A percentile compares a stretch with the other conserved stretches of the same genome.
These are phyloP conservation scores for Neoascia interrupta DNA, from an alignment of 2,888 invertebrate genomes.

Conservation along the genomic window DNA sequence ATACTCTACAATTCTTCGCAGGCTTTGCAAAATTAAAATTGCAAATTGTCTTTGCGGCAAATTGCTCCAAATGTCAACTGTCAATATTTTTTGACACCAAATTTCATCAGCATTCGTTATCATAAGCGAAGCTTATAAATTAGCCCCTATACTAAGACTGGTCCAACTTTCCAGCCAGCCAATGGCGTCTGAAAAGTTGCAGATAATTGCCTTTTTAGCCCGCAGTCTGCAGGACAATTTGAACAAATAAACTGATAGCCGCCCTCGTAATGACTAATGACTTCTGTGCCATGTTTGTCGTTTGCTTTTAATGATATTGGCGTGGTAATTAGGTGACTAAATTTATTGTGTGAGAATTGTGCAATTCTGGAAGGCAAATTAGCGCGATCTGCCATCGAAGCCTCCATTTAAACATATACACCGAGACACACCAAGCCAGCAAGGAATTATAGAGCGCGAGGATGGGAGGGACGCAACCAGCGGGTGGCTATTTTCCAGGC, in stretches of 20 bases:
- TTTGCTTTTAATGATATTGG: conserved; percentile 44
- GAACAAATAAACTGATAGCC: neutral
- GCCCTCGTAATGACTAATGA: conserved; percentile 45
- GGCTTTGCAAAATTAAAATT: no score
- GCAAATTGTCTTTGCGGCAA: no score
- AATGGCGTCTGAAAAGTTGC: conserved; percentile 7
- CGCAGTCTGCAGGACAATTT: neutral
- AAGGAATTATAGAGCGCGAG: neutral
- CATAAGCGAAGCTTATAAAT: no score
- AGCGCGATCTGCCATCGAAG: conserved; percentile 50
- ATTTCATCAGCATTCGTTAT: no score
- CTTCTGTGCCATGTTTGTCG: conserved; percentile 30
- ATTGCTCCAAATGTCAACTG: no score
- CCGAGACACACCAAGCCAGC: neutral
- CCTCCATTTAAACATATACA: conserved; percentile 36
- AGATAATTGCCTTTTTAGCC: conserved; percentile 15
- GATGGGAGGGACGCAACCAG: neutral
- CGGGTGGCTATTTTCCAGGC: conserved; percentile 22
- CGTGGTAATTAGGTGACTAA: conserved; percentile 62
- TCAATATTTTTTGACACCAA: no score
- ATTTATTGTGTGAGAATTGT: conserved; percentile 63
- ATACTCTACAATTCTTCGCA: no score
- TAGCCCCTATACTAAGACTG: no score
- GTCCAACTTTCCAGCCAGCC: conserved; percentile 18
- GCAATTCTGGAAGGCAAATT: conserved; percentile 61